Base-by-base conservation (phyloP, 2,113 vertebrate genomes). In the Paratilapia polleni region DNA sequence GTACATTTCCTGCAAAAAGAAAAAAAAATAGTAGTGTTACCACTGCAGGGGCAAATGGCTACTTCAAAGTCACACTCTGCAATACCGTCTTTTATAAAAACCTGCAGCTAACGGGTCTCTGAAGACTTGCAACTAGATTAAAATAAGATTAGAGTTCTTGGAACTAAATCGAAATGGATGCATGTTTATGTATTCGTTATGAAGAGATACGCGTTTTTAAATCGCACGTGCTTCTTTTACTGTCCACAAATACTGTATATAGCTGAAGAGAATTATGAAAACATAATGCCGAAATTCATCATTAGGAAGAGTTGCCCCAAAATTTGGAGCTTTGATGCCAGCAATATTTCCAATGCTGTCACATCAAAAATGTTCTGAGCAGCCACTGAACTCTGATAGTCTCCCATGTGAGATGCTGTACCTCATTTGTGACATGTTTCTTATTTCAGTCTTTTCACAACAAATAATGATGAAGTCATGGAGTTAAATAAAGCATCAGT, bases 341-440 rank as follows among this genome's bases (percentile, higher is more conserved):
- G 77, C 87, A 81, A 86, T 80, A 88, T 93, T 87, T 92, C 88
- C 82, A 85, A 90, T 90, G 88, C 93, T 80, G 90, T 93, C 91
- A 93, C 87, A 93, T 93, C 92, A 88, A 87, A 92, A 93, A 92
- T 92, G 89, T 87, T 93, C 90, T 83, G 86, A 90, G 89, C 77
- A 85, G 64, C 80, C 49, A 63, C 83, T 85, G 92, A 91, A 89
- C 83, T 88, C 83, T 82, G 86, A 91, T 60, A 36, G 64, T 75
- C 60, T 90, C 92, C 89, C 82, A 59, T 77, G 86, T 88, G 90
- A 78, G 78, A 84, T 34, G 82, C 77, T 85, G 87, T 82, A 58
- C 63, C 89, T 91, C 86, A 83, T 93, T 91, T 87, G 80, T 87
- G 88, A 75, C 86, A 82, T 78, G 82, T 85, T 89, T 88, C 73